Conservation (phyloP, 2,888 invertebrate genomes). For the Drosophila anceps region DNA sequence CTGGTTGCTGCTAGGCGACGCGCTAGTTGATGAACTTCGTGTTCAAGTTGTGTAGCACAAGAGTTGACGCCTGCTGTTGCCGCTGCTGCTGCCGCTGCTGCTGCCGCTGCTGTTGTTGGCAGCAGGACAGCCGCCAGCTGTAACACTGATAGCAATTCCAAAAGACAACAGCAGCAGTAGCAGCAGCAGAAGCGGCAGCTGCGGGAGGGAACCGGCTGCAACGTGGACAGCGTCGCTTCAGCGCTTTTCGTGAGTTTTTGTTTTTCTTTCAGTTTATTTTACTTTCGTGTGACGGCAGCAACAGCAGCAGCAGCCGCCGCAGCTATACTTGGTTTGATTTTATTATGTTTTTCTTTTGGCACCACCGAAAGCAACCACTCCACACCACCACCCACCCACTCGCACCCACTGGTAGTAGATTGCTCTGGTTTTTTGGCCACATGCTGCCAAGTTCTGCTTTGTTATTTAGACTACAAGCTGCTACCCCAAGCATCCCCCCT, state of each 20-base stretch:
- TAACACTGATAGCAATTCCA: slow-evolving; percentile 81
- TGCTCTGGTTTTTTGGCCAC: slow-evolving; percentile 67
- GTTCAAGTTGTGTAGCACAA: slow-evolving; percentile 81
- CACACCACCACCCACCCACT: neutral
- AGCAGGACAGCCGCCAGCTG: slow-evolving; percentile 68
- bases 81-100: slow-evolving; percentile 35
- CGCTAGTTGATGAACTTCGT: slow-evolving; percentile 79
- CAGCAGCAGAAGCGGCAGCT: slow-evolving; percentile 35
- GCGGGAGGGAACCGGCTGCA: neutral
- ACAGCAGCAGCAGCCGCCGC: slow-evolving; percentile 43
- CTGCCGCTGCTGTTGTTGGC: slow-evolving; percentile 10
- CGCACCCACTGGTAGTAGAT: slow-evolving; percentile 19
- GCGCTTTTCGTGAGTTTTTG: slow-evolving; percentile 76
- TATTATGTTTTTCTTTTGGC: slow-evolving; percentile 80
- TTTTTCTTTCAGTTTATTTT: slow-evolving; percentile 80
- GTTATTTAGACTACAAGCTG: slow-evolving; percentile 58
- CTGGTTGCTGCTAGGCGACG: slow-evolving; percentile 4
- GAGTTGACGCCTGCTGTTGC: slow-evolving; percentile 77
- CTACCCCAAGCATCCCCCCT: neutral
- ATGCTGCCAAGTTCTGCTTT: slow-evolving; percentile 73
- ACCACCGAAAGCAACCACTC: slow-evolving; percentile 51
- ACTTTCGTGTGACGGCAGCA: slow-evolving; percentile 71
- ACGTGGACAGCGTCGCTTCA: slow-evolving; percentile 52
- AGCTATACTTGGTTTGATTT: slow-evolving; percentile 80
- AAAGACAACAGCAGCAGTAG: slow-evolving; percentile 68